Evolutionary conservation across 2,113 vertebrate species (phyloP), one percentile per base, ranked within the genome.

Genomic region (Deroptyus accipitrinus): DNA sequence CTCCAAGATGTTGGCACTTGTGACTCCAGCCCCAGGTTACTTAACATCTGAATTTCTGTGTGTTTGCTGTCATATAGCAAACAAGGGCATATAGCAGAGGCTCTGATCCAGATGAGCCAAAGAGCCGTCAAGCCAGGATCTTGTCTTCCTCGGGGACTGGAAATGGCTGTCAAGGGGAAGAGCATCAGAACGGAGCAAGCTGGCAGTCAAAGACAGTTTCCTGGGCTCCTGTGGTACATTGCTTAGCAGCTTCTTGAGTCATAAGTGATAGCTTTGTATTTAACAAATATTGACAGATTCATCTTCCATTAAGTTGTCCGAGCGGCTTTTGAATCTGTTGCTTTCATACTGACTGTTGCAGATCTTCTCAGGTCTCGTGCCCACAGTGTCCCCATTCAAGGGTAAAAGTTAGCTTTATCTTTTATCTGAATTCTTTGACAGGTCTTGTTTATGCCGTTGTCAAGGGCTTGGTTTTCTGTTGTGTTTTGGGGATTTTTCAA

Each of bases 271-370:
- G 70, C 73, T 87, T 82, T 91, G 62, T 84, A 14, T 89, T 95
- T 95, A 95, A 92, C 84, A 84, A 78, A 82, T 89, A 96, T 51
- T 64, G 89, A 84, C 81, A 92, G 81, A 59, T 92, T 82, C 78
- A 81, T 87, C 76, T 92, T 79, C 92, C 27, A 39, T 84, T 83
- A 55, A 91, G 80, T 94, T 96, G 84, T 91, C 77, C 19, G 42
- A 91, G 74, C 35, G 42, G 55, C 66, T 95, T 94, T 91, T 89
- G 81, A 91, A 66, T 84, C 69, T 2, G 2, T 84, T 78, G 66
- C 84, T 95, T 91, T 90, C 66, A 4, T 82, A 33, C 44, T 55
- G 91, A 37, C 51, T 91, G 33, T 62, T 37, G 11, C 5, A 9
- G 89, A 91, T 86, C 48, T 86, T 25, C 59, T 91, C 31, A 19